Conservation (phyloP, 2,113 vertebrate species). For the Ailurus styani region DNA sequence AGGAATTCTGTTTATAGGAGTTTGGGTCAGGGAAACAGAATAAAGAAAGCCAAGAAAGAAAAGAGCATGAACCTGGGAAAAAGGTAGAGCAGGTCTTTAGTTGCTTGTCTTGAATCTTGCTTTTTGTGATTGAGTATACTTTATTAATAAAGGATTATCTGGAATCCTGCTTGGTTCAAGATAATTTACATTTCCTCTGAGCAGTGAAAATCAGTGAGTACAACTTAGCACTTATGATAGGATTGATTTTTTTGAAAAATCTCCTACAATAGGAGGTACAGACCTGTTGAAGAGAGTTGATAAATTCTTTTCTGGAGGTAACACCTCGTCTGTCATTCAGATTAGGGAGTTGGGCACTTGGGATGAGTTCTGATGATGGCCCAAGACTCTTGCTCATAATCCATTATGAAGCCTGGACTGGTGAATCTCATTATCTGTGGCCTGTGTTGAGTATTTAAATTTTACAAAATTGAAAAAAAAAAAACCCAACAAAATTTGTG, state of each 20-base stretch:
- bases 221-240: not conserved
- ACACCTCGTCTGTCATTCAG: not conserved
- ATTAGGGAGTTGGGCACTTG: not conserved
- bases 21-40: not conserved
- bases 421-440: not conserved
- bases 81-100: not conserved
- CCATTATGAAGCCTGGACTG: not conserved
- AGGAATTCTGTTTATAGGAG: not conserved
- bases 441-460: conserved; percentile 3
- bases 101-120: not conserved
- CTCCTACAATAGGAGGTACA: not conserved
- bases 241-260: not conserved
- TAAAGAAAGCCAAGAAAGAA: not conserved
- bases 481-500: not conserved
- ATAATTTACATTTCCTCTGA: not conserved
- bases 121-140: not conserved
- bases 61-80: not conserved
- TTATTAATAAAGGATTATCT: not conserved
- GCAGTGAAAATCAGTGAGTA: not conserved
- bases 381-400: not conserved
- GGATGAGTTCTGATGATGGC: not conserved
- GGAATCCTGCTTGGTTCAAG: not conserved
- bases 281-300: not conserved
- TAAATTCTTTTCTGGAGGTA: not conserved
- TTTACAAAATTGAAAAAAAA: not conserved